These are phyloP conservation scores for Colistium nudipinnis DNA, from an alignment of 2,113 vertebrate species.

Conservation along the genomic window DNA sequence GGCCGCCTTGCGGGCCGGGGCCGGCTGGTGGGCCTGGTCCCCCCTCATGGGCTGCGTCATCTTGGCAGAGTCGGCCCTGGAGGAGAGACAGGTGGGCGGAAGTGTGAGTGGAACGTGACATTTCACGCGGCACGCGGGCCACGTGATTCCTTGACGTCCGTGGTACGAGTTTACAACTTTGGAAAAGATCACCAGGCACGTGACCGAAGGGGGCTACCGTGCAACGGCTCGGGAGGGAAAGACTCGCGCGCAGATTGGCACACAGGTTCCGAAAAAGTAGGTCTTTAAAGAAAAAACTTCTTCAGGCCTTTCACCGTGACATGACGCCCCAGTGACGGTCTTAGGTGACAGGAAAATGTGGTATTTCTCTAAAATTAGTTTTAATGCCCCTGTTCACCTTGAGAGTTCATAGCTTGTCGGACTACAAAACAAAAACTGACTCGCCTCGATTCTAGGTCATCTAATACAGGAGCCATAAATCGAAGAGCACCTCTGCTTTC, in stretches of 20 bases:
- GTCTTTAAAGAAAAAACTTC: neutral
- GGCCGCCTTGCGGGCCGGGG: constrained; percentile 81
- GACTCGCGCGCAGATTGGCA: no score
- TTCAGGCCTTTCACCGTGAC: neutral
- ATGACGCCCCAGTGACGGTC: neutral
- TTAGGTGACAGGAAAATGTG: neutral
- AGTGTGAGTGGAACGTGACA: constrained; percentile 6
- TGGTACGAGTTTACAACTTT: neutral
- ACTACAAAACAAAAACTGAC: constrained; percentile 7
- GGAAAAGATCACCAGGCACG: neutral
- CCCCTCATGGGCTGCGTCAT: constrained; percentile 90
- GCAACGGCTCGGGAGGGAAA: neutral
- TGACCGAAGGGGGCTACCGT: neutral
- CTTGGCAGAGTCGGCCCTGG: constrained; percentile 88
- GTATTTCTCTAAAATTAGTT: neutral
- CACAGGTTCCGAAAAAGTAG: no score
- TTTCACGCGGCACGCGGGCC: constrained; percentile 2
- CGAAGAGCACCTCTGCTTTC: neutral
- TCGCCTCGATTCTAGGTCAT: neutral
- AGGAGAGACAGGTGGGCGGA: constrained; percentile 26
- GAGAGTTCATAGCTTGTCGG: neutral
- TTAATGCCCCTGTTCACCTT: neutral
- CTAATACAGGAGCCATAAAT: neutral
- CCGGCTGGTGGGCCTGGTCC: constrained; percentile 79
- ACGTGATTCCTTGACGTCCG: neutral